phyloP scores from a whole-genome alignment of 2,113 vertebrate genomes.

The Brachyhypopomus occidentalis region DNA sequence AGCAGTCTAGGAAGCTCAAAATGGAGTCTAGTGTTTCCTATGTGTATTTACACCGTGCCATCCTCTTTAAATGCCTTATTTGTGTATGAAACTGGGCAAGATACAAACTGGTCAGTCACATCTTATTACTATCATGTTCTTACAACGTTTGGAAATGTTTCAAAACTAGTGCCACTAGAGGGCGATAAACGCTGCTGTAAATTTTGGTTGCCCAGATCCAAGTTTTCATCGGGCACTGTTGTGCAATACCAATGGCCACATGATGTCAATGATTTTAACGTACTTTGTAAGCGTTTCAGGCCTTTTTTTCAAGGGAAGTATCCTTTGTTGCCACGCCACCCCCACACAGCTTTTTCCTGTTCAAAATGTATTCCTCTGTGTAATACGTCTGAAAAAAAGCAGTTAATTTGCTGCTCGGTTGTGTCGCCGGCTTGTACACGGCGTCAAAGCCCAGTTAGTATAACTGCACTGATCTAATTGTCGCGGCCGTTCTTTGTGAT shows the following conservation, averaged over 20 bases:
- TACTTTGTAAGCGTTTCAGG: conserved; percentile 48
- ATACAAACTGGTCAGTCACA: neutral
- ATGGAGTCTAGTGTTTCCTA: neutral
- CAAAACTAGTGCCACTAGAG: conserved; percentile 59
- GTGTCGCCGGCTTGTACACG: conserved; percentile 12
- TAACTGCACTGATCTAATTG: conserved; percentile 31
- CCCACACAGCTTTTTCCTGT: neutral
- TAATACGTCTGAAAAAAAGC: neutral
- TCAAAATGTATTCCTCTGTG: neutral
- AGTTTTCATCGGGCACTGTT: conserved; percentile 57
- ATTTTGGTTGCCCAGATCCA: conserved; percentile 31
- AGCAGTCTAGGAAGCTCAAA: neutral
- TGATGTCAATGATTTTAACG: conserved; percentile 45
- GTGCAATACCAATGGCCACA: conserved; percentile 57
- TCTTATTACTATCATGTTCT: too few relatives aligned
- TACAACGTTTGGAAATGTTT: too few relatives aligned
- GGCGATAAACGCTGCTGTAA: conserved; percentile 32
- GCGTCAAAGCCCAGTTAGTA: conserved; percentile 28
- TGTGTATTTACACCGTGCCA: neutral
- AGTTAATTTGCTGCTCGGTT: neutral
- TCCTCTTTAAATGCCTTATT: neutral
- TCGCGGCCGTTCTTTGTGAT: conserved; percentile 11
- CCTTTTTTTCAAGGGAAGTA: conserved; percentile 34
- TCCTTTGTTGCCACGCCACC: neutral
- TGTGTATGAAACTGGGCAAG: neutral